Conservation (phyloP, 2,888 invertebrate species). For the Polydrusus pterygomalis region DNA sequence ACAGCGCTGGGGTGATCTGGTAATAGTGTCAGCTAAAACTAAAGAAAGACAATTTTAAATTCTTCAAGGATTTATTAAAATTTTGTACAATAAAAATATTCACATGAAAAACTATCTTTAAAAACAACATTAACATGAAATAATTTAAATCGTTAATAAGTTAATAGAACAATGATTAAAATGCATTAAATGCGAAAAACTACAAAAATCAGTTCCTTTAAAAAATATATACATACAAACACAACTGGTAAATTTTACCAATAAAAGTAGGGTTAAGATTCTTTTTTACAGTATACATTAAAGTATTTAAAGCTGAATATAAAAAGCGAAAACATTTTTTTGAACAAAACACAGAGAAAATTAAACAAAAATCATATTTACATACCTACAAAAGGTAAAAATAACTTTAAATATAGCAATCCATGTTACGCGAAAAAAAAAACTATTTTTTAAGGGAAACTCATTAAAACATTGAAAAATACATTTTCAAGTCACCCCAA, state of each 20-base stretch:
- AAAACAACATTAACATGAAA: conserved; percentile 65
- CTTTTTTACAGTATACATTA: conserved; percentile 48
- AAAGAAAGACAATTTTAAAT: conserved; percentile 18
- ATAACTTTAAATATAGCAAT: not conserved
- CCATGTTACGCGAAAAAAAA: conserved; percentile 7
- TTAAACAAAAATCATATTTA: conserved; percentile 38
- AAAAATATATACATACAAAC: conserved; percentile 61
- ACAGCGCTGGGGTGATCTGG: no score
- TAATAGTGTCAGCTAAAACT: conserved; percentile 9
- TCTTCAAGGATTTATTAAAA: conserved; percentile 37
- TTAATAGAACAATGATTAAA: conserved; percentile 63
- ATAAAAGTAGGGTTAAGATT: conserved; percentile 36
- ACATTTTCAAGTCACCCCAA: no score
- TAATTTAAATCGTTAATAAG: conserved; percentile 66
- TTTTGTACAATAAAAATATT: conserved; percentile 55
- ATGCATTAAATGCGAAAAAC: conserved; percentile 65
- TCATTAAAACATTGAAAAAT: no score
- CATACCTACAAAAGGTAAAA: conserved; percentile 11
- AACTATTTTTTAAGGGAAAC: no score
- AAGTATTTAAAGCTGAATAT: conserved; percentile 52
- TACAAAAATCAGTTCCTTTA: conserved; percentile 62
- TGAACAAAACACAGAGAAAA: conserved; percentile 25
- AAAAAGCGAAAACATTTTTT: conserved; percentile 38
- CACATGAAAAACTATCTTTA: conserved; percentile 53
- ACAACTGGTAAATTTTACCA: conserved; percentile 51